Evolutionary conservation across 2,797 vertebrate species (phyloP), one percentile per base, ranked within the genome.

Genomic region (Pseudochirops cupreus): DNA sequence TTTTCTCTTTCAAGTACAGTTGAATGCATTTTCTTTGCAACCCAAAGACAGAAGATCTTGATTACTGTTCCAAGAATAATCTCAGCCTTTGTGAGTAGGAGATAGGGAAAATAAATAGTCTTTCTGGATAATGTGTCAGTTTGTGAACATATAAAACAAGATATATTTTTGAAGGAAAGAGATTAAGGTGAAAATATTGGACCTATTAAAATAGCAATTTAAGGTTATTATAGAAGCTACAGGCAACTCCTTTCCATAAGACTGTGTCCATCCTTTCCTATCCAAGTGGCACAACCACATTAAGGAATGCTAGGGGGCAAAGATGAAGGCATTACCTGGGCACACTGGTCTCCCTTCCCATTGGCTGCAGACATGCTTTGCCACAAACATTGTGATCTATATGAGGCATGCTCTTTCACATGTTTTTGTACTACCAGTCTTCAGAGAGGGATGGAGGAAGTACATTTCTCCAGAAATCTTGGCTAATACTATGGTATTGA

Each of bases 1-100:
- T 98, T 98, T 98, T 98, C 96, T 97, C 91, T 96, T 98, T 98
- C 96, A 98, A 97, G 95, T 97, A 95, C 91, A 97, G 97, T 97
- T 96, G 97, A 98, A 98, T 96, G 94, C 92, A 96, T 97, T 97
- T 98, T 97, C 95, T 97, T 97, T 95, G 94, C 96, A 93, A 96
- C 91, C 95, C 93, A 95, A 98, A 98, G 97, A 97, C 97, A 96
- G 97, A 97, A 97, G 94, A 97, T 97, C 97, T 97, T 98, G 97
- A 98, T 98, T 98, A 98, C 95, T 97, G 62, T 87, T 96, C n/a
- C 96, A 97, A 96, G 74, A 97, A 97, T 98, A 97, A 97, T 97
- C 96, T 98, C 94, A 95, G 93, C 13, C 92, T 97, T 97, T 97
- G 96, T 97, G 94, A 96, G 94, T 95, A 95, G 56, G 95, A 96